Evolutionary conservation across 1,140 invertebrate genomes (phyloP).

Genomic region (Drosophila azteca): DNA sequence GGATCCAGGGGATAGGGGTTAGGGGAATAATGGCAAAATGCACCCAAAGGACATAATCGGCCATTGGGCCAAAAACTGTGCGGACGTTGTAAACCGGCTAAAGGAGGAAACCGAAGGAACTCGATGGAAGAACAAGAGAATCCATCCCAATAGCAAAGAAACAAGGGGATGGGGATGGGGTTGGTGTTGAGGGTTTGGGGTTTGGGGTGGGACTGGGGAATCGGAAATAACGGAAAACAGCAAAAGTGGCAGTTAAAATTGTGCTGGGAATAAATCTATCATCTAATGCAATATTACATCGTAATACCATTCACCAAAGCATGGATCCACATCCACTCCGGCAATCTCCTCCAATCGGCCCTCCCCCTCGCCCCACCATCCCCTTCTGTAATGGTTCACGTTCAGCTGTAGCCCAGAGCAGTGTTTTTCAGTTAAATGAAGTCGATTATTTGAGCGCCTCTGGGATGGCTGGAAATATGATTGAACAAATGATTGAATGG

Average conservation of each 20-base stretch:
- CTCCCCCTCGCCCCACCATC: neutral
- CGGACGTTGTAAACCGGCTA: conserved; percentile 72
- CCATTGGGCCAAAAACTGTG: conserved; percentile 66
- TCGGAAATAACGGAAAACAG: conserved; percentile 51
- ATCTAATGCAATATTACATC: conserved; percentile 80
- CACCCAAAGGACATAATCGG: conserved; percentile 80
- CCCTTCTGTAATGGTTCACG: conserved; percentile 14
- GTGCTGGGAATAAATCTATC: conserved; percentile 80
- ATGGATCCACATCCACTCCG: neutral
- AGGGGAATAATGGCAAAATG: conserved; percentile 58
- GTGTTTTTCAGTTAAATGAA: conserved; percentile 75
- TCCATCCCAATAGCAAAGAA: neutral
- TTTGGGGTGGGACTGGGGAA: conserved; percentile 16
- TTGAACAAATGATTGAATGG: conserved; percentile 55
- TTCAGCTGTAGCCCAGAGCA: conserved; percentile 34
- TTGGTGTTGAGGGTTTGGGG: too few species aligned
- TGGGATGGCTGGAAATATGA: conserved; percentile 64
- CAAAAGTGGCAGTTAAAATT: conserved; percentile 78
- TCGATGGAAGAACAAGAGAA: conserved; percentile 15
- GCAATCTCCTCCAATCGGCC: neutral
- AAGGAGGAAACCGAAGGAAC: conserved; percentile 14
- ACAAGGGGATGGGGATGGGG: too few species aligned
- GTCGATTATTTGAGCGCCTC: conserved; percentile 69
- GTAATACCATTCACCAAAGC: conserved; percentile 55
- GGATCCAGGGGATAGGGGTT: neutral